Conservation (phyloP, 2,113 vertebrate species). For the Aspiorhynchus laticeps region DNA sequence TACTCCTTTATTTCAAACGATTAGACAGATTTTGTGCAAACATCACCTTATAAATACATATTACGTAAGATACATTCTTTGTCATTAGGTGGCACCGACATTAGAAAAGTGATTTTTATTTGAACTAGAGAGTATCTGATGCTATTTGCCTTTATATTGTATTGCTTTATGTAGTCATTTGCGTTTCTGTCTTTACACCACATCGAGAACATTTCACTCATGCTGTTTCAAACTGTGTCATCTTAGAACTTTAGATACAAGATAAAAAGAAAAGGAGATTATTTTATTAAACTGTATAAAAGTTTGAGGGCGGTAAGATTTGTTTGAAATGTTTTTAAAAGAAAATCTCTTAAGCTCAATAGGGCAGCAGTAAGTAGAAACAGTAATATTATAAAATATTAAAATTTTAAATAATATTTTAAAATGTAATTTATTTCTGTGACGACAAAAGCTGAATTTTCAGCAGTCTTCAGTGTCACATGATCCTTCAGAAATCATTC, state of each 20-base stretch:
- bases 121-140: conserved; percentile 18
- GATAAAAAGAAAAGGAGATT: background rate
- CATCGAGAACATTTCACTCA: conserved; percentile 25
- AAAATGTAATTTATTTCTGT: background rate
- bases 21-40: conserved; percentile 22
- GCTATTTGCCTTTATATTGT: background rate
- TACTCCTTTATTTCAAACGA: conserved; percentile 22
- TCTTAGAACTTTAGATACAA: conserved; percentile 6
- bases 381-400: background rate
- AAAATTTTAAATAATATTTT: background rate
- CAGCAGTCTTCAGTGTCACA: background rate
- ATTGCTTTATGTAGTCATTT: conserved; percentile 8
- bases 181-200: background rate
- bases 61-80: conserved; percentile 35
- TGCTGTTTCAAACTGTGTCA: background rate
- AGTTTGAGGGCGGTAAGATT: background rate
- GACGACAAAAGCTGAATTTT: background rate
- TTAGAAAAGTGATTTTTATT: background rate
- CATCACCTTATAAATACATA: conserved; percentile 37
- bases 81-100: conserved; percentile 25
- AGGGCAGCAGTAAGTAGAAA: background rate
- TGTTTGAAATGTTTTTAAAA: background rate
- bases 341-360: background rate
- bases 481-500: background rate
- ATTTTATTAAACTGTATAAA: background rate